Evolutionary conservation across 2,888 invertebrate species (phyloP).

Genomic region (Boloria selene): DNA sequence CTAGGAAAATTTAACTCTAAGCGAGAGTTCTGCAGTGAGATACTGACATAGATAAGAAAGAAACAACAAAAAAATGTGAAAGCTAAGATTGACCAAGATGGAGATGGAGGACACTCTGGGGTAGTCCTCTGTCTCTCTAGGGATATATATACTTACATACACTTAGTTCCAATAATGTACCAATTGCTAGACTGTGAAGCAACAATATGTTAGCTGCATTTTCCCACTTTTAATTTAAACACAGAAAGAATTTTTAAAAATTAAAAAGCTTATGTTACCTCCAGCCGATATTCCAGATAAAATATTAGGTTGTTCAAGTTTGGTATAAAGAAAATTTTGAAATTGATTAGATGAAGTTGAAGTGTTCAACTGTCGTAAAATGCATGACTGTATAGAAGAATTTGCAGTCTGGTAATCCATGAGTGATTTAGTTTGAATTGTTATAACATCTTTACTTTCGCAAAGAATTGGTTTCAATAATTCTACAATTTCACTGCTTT

Average conservation of each 20-base stretch:
- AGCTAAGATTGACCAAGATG: background rate
- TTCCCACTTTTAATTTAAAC: background rate
- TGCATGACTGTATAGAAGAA: constrained; percentile 47
- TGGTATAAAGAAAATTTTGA: constrained; percentile 50
- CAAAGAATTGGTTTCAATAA: constrained; percentile 57
- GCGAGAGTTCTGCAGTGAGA: no score
- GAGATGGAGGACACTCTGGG: background rate
- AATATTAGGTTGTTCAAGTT: constrained; percentile 76
- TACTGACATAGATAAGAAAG: no score
- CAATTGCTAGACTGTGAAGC: no score
- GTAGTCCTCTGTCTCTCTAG: background rate
- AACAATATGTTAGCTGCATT: no score
- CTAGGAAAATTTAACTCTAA: no score
- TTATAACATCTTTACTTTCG: constrained; percentile 57
- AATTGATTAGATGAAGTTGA: constrained; percentile 48
- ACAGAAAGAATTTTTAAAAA: background rate
- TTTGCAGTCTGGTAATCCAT: constrained; percentile 64
- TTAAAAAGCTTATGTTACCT: constrained; percentile 52
- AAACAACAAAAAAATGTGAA: no score
- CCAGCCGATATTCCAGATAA: constrained; percentile 74
- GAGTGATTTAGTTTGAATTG: constrained; percentile 64
- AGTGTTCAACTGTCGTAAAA: constrained; percentile 54
- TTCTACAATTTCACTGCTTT: constrained; percentile 67
- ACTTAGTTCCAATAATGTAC: no score
- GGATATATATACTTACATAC: background rate